Conservation (phyloP, 2,797 vertebrate genomes). For the Acrossocheilus fasciatus region DNA sequence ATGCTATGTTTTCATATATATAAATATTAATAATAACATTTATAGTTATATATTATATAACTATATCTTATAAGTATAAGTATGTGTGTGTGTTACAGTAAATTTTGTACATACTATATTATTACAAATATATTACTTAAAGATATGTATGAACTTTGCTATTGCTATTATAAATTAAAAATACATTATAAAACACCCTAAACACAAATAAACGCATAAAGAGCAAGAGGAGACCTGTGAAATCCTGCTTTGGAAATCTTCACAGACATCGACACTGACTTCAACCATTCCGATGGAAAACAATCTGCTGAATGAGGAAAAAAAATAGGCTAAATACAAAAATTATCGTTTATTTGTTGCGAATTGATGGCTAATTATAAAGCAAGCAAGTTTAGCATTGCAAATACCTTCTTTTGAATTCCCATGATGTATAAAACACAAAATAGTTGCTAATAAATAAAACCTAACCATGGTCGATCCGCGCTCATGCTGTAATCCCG, state of each 20-base stretch:
- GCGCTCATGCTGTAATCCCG: background rate
- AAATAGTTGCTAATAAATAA: background rate
- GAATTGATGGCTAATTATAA: background rate
- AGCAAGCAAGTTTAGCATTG: background rate
- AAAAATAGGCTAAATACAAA: background rate
- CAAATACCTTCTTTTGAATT: conserved; percentile 39
- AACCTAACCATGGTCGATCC: conserved; percentile 6
- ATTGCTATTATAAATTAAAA: too few species aligned
- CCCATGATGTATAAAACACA: conserved; percentile 9
- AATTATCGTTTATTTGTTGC: background rate
- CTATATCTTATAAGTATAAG: too few species aligned
- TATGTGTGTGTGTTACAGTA: too few species aligned
- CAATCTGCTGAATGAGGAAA: conserved; percentile 67
- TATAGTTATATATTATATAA: too few species aligned
- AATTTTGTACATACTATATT: too few species aligned
- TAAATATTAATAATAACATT: too few species aligned
- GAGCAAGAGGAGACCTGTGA: conserved; percentile 81
- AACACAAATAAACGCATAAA: background rate
- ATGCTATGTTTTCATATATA: background rate
- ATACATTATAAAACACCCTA: background rate
- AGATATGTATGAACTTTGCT: too few species aligned
- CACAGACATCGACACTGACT: conserved; percentile 75
- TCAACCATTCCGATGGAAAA: conserved; percentile 64
- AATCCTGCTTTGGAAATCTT: conserved; percentile 87
- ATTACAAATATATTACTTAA: too few species aligned